A percentile compares a stretch with the other conserved stretches of the same genome.
phyloP scores from a whole-genome alignment of 2,797 vertebrate species.

The Pipistrellus pygmaeus region DNA sequence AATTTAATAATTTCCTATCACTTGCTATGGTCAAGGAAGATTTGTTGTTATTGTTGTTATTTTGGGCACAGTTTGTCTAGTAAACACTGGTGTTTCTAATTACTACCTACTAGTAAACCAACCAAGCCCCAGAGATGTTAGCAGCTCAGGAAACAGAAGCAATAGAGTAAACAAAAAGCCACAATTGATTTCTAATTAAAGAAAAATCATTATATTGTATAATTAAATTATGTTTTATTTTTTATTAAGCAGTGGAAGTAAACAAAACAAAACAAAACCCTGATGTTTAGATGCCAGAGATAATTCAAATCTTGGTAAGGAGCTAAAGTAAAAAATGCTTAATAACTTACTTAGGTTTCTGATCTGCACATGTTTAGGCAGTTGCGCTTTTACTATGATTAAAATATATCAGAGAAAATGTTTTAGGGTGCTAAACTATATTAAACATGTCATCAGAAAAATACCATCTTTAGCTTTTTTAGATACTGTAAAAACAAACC shows the following conservation, averaged over 20 bases:
- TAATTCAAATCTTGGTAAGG: not conserved
- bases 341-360: not conserved
- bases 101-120: not conserved
- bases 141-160: not conserved
- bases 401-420: not conserved
- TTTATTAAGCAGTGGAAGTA: not conserved
- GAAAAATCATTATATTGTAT: not conserved
- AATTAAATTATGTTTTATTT: not conserved
- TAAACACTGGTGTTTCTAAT: not conserved
- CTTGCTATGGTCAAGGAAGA: not conserved
- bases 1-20: slow-evolving; percentile 64
- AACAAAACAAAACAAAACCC: not conserved
- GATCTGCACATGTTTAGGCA: not conserved
- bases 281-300: not conserved
- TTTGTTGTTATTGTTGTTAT: not conserved
- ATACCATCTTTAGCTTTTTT: not conserved
- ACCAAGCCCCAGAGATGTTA: not conserved
- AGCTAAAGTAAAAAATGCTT: not conserved
- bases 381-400: not conserved
- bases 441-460: slow-evolving; percentile 14
- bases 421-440: not conserved
- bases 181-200: slow-evolving; percentile 31
- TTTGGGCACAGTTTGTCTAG: not conserved
- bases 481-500: not conserved
- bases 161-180: not conserved